Conservation (phyloP, 2,888 invertebrate genomes). For the Papilio protenor region DNA sequence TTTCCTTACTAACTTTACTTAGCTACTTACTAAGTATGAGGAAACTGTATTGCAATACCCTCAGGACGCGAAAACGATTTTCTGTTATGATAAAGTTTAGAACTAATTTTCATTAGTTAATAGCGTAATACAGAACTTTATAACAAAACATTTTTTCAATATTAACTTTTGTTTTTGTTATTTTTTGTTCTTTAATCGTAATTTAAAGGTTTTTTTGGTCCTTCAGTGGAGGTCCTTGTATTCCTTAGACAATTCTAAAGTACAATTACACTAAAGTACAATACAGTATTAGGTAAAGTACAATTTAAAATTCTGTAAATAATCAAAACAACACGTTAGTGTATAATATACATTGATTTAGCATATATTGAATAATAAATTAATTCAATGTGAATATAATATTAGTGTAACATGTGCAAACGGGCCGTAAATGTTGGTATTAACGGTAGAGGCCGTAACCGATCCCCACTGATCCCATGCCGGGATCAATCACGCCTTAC, state of each 20-base stretch:
- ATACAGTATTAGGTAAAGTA: background rate
- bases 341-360: too few species aligned
- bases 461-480: constrained; percentile 30
- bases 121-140: background rate
- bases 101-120: constrained; percentile 12
- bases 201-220: too few species aligned
- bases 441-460: constrained; percentile 36
- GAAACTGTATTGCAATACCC: constrained; percentile 5
- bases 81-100: constrained; percentile 18
- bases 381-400: background rate
- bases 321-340: background rate
- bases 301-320: background rate
- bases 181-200: too few species aligned
- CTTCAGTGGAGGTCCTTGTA: too few species aligned
- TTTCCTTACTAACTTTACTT: background rate
- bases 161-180: too few species aligned
- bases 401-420: constrained; percentile 30
- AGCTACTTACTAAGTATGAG: background rate
- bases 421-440: background rate
- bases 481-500: constrained; percentile 37
- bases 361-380: too few species aligned
- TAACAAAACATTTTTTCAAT: background rate
- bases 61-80: constrained; percentile 7
- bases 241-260: too few species aligned
- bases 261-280: too few species aligned